Evolutionary conservation across 2,113 vertebrate species (phyloP).

Genomic region (Carassius carassius): DNA sequence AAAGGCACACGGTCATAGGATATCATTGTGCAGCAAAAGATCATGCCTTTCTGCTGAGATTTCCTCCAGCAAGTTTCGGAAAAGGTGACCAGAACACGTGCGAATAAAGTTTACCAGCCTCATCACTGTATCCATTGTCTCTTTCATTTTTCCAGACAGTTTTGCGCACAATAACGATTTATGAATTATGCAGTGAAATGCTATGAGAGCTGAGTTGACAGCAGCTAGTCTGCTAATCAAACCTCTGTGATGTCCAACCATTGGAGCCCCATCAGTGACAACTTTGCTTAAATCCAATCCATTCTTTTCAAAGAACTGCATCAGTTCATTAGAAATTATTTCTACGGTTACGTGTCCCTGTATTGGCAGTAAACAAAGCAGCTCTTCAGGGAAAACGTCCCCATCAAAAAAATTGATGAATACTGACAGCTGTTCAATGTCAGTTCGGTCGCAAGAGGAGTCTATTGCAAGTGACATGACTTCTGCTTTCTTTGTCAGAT

Average conservation of each 20-base stretch:
- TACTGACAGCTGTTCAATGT: too few species aligned
- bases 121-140: too few species aligned
- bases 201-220: not conserved
- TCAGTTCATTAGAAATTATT: conserved; percentile 10
- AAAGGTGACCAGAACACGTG: not conserved
- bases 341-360: not conserved
- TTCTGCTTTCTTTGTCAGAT: too few species aligned
- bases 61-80: not conserved
- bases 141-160: not conserved
- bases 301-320: not conserved
- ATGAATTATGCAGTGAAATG: not conserved
- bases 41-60: not conserved
- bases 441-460: not conserved
- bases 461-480: too few species aligned
- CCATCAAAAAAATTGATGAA: too few species aligned
- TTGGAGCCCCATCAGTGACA: conserved; percentile 43
- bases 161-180: not conserved
- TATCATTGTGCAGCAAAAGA: not conserved
- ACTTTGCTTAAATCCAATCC: too few species aligned
- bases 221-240: not conserved
- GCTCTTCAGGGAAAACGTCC: too few species aligned
- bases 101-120: not conserved
- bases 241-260: too few species aligned
- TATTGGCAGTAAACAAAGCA: conserved; percentile 4
- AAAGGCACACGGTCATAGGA: not conserved